Evolutionary conservation across 2,797 vertebrate genomes (phyloP).

Genomic region (Phalanger gymnotis): DNA sequence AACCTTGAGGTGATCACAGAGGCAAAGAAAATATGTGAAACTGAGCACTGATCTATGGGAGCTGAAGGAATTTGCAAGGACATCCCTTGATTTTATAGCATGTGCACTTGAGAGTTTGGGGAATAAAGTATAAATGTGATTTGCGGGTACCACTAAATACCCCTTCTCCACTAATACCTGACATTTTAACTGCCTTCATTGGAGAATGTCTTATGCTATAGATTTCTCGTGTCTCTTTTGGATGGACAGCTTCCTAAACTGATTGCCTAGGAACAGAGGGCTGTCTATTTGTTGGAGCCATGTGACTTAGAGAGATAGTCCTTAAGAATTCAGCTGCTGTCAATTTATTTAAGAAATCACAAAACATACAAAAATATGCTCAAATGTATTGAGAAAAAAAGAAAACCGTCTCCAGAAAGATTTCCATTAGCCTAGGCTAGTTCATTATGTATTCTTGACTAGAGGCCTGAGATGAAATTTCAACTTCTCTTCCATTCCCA

Average conservation of each 20-base stretch:
- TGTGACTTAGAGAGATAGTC: neutral
- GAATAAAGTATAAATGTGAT: constrained; percentile 54
- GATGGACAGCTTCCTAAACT: neutral
- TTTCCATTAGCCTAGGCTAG: neutral
- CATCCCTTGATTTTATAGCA: constrained; percentile 37
- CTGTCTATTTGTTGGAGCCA: neutral
- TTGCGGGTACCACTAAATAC: constrained; percentile 30
- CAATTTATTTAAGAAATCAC: neutral
- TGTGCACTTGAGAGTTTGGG: constrained; percentile 26
- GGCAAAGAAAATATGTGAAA: constrained; percentile 56
- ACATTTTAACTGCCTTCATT: constrained; percentile 42
- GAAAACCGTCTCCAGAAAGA: neutral
- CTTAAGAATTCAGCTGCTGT: neutral
- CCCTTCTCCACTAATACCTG: constrained; percentile 27
- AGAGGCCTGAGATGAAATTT: neutral
- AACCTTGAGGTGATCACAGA: constrained; percentile 54
- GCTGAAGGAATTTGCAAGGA: constrained; percentile 48
- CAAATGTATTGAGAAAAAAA: neutral
- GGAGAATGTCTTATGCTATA: constrained; percentile 25
- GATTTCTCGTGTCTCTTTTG: constrained; percentile 42
- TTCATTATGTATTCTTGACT: neutral
- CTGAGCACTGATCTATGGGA: constrained; percentile 54
- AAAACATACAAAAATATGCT: constrained; percentile 26
- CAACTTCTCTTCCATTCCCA: neutral
- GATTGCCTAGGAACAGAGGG: neutral